phyloP scores from a whole-genome alignment of 2,888 invertebrate genomes.

The Lasioglossum vierecki region DNA sequence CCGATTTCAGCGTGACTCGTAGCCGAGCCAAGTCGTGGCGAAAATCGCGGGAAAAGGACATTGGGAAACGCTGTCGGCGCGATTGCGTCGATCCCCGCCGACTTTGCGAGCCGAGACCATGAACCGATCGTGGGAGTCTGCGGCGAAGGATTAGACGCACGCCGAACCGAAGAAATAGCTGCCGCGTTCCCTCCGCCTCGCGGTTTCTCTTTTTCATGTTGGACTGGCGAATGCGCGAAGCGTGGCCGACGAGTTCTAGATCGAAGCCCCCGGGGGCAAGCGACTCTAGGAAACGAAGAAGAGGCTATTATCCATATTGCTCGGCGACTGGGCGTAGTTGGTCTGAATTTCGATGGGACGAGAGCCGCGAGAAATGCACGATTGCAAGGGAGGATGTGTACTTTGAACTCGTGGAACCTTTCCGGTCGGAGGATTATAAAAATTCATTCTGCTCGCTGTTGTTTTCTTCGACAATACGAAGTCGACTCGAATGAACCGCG shows the following conservation, averaged over 20 bases:
- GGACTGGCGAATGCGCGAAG: background rate
- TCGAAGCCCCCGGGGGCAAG: background rate
- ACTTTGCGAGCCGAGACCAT: conserved; percentile 75
- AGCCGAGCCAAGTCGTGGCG: background rate
- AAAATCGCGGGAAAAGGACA: conserved; percentile 42
- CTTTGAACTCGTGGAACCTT: background rate
- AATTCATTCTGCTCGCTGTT: background rate
- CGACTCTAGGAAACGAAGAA: background rate
- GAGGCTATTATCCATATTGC: background rate
- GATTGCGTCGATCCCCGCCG: conserved; percentile 60
- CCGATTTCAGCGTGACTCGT: background rate
- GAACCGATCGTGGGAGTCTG: conserved; percentile 81
- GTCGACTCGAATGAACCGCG: conserved; percentile 16
- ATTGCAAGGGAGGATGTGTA: background rate
- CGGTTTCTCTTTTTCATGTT: conserved; percentile 30
- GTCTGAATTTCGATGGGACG: background rate
- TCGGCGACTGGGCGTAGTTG: background rate
- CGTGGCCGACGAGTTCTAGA: background rate
- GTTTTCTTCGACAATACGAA: background rate
- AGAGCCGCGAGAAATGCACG: background rate
- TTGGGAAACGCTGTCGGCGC: conserved; percentile 60
- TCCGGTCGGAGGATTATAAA: background rate
- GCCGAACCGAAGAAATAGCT: conserved; percentile 62
- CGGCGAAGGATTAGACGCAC: conserved; percentile 61
- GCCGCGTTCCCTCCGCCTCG: conserved; percentile 48